Evolutionary conservation across 2,797 vertebrate genomes (phyloP).

Genomic region (Pseudocheirus occidentalis): DNA sequence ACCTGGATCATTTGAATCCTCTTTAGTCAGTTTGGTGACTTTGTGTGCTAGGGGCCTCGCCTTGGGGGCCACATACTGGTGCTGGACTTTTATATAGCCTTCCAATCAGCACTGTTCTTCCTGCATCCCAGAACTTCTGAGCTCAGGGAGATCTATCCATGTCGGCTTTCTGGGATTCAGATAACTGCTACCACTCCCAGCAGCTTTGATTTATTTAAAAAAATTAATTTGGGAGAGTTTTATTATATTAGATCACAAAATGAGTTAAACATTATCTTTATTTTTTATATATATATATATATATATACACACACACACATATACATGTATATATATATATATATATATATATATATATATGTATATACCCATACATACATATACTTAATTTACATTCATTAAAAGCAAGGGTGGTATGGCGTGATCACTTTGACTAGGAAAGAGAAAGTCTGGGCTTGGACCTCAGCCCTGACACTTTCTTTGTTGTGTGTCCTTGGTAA

Average conservation of each 20-base stretch:
- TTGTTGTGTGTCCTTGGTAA: no score
- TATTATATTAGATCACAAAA: background rate
- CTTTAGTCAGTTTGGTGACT: background rate
- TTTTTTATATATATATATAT: background rate
- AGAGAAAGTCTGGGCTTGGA: no score
- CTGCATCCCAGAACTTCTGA: background rate
- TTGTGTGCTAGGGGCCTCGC: background rate
- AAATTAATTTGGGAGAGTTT: background rate
- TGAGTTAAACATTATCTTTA: background rate
- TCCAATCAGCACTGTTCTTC: background rate
- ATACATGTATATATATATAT: no score
- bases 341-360: no score
- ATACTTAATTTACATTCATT: no score
- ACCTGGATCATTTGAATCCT: background rate
- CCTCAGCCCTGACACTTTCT: no score
- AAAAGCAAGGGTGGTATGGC: no score
- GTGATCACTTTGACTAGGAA: no score
- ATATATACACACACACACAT: background rate
- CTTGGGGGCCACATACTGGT: background rate
- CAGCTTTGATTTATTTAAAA: no score
- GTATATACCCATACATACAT: no score
- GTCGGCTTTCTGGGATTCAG: background rate
- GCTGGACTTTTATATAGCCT: background rate
- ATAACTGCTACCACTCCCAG: background rate
- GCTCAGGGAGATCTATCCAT: background rate